Base-by-base conservation (phyloP, 2,113 vertebrate genomes). In the Tapirus terrestris region DNA sequence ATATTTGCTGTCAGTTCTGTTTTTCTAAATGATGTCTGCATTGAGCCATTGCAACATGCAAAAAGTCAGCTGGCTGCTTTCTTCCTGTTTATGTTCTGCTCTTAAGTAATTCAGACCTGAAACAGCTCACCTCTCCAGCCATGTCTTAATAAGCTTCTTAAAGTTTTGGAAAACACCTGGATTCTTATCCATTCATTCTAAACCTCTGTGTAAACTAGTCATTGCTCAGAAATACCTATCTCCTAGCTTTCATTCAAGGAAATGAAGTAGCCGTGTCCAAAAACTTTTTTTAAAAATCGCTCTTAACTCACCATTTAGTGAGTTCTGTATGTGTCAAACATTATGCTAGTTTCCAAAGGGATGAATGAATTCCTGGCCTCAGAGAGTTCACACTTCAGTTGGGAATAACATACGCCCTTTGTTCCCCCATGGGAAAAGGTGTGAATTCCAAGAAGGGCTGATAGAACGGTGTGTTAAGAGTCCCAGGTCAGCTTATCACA, bases 21-120 rank as follows among this genome's bases (percentile, higher is more conserved):
- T 95, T 97, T 89, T 96, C 77, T 97, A 91, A 93, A 61, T 0
- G 8, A 92, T 95, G 89, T 96, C 89, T 95, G 75, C 68, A 87
- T 77, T 92, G 88, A 93, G 39, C 84, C 83, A 36, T 76, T 73
- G n/a, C 94, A 86, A 73, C 92, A 65, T 33, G 58, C 39, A 79
- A 85, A 85, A 2, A 2, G 0, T 7, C 29, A 4, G 20, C 48
- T 94, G 89, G 51, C 6, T 88, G 48, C 89, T 83, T 45, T 43
- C 88, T 98, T 97, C 82, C 95, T 77, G 67, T 76, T 93, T 91
- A 39, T 43, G 51, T 31, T 94, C 97, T 61, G 51, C 58, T 85
- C 16, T 77, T 67, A 72, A 72, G 70, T 89, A 90, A 82, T 13
- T 85, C 5, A 56, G 51, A 63, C 8, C 89, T 79, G 43, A 97